Evolutionary conservation across 1,140 invertebrate species (phyloP), one percentile per base, ranked within the genome.

Genomic region (Leptestheria dahalacensis): DNA sequence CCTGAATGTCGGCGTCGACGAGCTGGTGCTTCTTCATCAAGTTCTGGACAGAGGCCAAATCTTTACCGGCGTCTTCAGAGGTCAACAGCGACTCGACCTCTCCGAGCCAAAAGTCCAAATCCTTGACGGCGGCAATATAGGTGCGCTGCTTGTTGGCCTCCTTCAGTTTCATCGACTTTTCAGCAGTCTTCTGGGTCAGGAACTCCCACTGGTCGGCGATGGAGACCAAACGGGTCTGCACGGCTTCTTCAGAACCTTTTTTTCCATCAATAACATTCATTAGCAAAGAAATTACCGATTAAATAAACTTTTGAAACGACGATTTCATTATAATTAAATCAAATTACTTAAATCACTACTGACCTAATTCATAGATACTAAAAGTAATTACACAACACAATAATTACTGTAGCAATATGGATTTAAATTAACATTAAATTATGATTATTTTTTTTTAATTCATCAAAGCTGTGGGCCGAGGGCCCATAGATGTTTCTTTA

Each of bases 51-150:
- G 93, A 96, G 0, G 92, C 90, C 54, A 99, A 76, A 77, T 99
- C 97, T 72, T 98, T 98, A 51, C 96, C 95, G 63, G 91, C 88
- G 75, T 99, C 96, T 71, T 99, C 95, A 49, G 89, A 91, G 28
- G 91, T 94, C 63, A 99, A 73, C 48, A 99, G 78, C 73, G 91
- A 94, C 70, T 99, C 96, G 28, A 78, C 91, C 80, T 99, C 96
- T 63, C 93, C 95, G 26, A 99, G 81, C 97, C 97, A 99, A 74
- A 99, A 99, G 75, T 99, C 97, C 62, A 99, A 82, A 78, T 99
- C 97, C 73, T 99, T 99, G 29, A 99, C 93, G 29, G 94, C 95
- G 61, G 97, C 97, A 73, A 99, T 98, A 75, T 97, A 99, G 0
- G 92, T 96, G 55, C 95, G 82, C 72, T 99, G 96, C 69, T 97